Conservation (phyloP, 2,888 invertebrate genomes). For the Drosophila robusta region DNA sequence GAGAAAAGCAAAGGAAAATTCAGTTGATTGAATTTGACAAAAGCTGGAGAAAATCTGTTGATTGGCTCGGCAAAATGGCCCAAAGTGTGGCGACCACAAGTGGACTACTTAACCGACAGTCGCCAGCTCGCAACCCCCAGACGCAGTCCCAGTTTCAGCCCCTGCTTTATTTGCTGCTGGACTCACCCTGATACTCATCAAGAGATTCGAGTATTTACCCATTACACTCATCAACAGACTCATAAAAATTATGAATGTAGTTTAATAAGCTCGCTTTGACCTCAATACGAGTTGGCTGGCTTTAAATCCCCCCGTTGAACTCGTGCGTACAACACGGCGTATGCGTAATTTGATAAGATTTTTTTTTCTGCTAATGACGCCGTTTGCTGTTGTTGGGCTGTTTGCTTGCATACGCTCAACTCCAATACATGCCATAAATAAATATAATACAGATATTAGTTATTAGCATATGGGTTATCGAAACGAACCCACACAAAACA, state of each 20-base stretch:
- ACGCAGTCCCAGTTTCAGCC: conserved; percentile 8
- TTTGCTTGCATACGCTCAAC: conserved; percentile 66
- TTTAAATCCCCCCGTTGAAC: conserved; percentile 38
- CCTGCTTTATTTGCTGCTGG: conserved; percentile 29
- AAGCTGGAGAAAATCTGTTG: neutral
- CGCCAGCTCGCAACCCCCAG: neutral
- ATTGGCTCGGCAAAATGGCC: conserved; percentile 10
- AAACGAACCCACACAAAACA: conserved; percentile 9
- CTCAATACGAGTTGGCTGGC: conserved; percentile 47
- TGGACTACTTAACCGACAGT: conserved; percentile 32
- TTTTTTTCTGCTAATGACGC: conserved; percentile 58
- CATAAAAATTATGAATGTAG: conserved; percentile 70
- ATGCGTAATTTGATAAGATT: conserved; percentile 79
- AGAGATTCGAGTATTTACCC: conserved; percentile 44
- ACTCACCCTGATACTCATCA: conserved; percentile 21
- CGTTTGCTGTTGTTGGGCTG: conserved; percentile 48
- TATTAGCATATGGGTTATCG: conserved; percentile 78
- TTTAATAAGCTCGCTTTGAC: conserved; percentile 72
- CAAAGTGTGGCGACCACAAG: conserved; percentile 49
- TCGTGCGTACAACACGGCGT: conserved; percentile 54
- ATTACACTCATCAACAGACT: conserved; percentile 39
- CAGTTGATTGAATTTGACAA: conserved; percentile 5
- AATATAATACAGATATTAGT: conserved; percentile 77
- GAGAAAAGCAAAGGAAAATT: conserved; percentile 5
- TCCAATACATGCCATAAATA: conserved; percentile 74